phyloP scores from a whole-genome alignment of 30 jellyfish, hydroid and myxozoan genomes.

The Pelagia noctiluca region DNA sequence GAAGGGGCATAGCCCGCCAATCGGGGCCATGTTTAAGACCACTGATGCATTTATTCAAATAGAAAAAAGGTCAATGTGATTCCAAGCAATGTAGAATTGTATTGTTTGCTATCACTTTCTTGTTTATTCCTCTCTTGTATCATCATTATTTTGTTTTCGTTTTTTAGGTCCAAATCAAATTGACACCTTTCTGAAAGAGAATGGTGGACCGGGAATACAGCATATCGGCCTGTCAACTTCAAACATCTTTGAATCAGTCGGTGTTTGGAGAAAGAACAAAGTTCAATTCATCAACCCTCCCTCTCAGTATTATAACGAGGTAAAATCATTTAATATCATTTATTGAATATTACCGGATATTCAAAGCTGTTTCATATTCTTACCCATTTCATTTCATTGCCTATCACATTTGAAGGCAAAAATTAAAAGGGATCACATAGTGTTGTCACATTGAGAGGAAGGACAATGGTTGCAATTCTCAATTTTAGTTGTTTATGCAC shows the following conservation, averaged over 20 bases:
- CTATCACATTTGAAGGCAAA: too few relatives aligned
- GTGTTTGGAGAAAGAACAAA: conserved; percentile 64
- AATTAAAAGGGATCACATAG: too few relatives aligned
- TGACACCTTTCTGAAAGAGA: conserved; percentile 77
- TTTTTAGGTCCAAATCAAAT: conserved; percentile 88
- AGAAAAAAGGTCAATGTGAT: too few relatives aligned
- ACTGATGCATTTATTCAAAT: neutral
- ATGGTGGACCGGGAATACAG: conserved; percentile 92
- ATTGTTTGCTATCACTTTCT: neutral
- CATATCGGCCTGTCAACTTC: conserved; percentile 80
- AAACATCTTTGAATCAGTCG: conserved; percentile 54
- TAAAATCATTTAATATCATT: neutral
- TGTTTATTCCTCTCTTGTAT: neutral
- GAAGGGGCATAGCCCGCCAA: too few relatives aligned
- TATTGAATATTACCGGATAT: neutral
- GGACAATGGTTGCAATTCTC: too few relatives aligned
- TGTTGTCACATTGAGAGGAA: too few relatives aligned
- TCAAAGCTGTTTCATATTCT: too few relatives aligned
- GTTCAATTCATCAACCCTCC: conserved; percentile 83
- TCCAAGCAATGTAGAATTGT: too few relatives aligned
- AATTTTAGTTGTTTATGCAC: too few relatives aligned
- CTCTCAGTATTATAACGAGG: conserved; percentile 80
- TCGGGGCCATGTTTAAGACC: neutral
- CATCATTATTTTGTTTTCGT: neutral
- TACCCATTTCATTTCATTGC: too few relatives aligned